Evolutionary conservation across 2,113 vertebrate species (phyloP).

Genomic region (Psilopsiagon aurifrons): DNA sequence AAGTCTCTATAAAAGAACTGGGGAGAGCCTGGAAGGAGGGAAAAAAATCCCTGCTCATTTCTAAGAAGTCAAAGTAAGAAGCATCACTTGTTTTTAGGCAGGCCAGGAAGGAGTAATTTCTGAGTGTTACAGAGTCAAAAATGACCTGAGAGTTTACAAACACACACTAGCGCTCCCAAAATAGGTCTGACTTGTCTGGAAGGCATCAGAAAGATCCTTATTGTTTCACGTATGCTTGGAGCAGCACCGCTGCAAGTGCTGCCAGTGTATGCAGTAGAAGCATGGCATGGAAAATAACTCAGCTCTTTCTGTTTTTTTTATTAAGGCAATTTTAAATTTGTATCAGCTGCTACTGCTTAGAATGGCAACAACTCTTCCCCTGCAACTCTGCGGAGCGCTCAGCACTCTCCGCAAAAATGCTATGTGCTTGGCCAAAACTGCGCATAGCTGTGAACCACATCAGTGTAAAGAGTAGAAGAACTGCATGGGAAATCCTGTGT

Average conservation of each 20-base stretch:
- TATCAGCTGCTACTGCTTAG: conserved; percentile 48
- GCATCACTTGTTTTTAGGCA: not conserved
- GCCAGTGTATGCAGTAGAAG: conserved; percentile 3
- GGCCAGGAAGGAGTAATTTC: conserved; percentile 1
- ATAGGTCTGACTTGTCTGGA: conserved; percentile 50
- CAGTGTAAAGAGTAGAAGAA: not conserved
- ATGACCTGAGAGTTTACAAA: conserved; percentile 45
- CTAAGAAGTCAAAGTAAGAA: conserved; percentile 18
- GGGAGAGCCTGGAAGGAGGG: not conserved
- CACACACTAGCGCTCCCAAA: not conserved
- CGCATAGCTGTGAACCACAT: not conserved
- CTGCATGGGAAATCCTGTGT: not conserved
- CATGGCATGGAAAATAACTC: conserved; percentile 19
- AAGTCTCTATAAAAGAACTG: not conserved
- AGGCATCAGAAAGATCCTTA: conserved; percentile 51
- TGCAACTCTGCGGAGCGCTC: not conserved
- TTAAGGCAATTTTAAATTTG: conserved; percentile 34
- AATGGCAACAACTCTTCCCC: conserved; percentile 22
- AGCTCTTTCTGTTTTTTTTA: not conserved
- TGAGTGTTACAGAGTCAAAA: conserved; percentile 3
- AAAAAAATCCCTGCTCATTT: not conserved
- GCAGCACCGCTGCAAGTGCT: not conserved
- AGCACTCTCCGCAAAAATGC: not conserved
- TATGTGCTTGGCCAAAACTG: not conserved
- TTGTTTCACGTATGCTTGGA: conserved; percentile 38